These are phyloP conservation scores for Silurus asotus DNA, from an alignment of 2,113 vertebrate species.

Conservation along the genomic window DNA sequence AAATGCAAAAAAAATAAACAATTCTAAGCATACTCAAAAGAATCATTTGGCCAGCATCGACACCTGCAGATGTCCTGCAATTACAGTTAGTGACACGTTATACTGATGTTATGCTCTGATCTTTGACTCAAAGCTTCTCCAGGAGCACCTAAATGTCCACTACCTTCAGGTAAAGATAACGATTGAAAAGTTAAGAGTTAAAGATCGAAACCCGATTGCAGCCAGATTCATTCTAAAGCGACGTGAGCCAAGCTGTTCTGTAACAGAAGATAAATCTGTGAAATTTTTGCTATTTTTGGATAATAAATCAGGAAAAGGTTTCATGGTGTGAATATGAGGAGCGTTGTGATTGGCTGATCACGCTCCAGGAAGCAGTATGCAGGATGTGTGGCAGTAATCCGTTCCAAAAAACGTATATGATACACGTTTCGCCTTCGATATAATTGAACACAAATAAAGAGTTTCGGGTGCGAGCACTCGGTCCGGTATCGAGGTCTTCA, in stretches of 20 bases:
- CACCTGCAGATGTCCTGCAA: not conserved
- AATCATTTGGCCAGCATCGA: not conserved
- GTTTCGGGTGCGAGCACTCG: not conserved
- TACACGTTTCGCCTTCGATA: not conserved
- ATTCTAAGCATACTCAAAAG: not conserved
- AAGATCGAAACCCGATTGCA: too few species aligned
- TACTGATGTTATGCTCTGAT: slow-evolving; percentile 77
- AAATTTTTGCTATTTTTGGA: not conserved
- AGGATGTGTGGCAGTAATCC: not conserved
- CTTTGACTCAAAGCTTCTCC: slow-evolving; percentile 94
- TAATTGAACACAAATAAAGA: not conserved
- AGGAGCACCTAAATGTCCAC: slow-evolving; percentile 75
- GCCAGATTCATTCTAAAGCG: not conserved
- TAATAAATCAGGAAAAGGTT: not conserved
- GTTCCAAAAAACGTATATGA: not conserved
- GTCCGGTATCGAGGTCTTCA: not conserved
- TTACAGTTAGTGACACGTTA: too few species aligned
- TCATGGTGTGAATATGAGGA: not conserved
- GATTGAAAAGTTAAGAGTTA: slow-evolving; percentile 37
- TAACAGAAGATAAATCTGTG: not conserved
- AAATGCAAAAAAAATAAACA: not conserved
- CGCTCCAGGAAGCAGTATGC: not conserved
- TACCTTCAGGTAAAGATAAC: slow-evolving; percentile 87
- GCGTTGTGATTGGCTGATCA: not conserved
- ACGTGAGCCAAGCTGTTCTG: not conserved